Conservation (phyloP, 2,888 invertebrate genomes). For the Spatulosminthurus flaviceps region DNA sequence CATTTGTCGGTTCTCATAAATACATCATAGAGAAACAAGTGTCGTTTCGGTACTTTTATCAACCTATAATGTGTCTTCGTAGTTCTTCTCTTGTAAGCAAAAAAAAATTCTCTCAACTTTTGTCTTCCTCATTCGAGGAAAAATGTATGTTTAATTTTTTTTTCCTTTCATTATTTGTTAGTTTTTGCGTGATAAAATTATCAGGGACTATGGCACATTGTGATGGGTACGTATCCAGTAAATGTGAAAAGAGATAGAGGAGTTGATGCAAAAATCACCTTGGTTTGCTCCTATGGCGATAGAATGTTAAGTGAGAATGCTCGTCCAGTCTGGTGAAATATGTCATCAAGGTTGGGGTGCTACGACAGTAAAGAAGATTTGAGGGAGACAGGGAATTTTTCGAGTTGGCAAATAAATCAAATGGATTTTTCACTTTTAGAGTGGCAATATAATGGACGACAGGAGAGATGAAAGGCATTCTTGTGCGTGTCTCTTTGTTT, state of each 20-base stretch:
- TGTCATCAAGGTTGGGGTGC: conserved; percentile 12
- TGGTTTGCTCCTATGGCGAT: no score
- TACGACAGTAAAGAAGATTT: conserved; percentile 13
- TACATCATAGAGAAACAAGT: background rate
- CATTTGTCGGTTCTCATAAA: conserved; percentile 18
- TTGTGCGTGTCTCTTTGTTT: conserved; percentile 47
- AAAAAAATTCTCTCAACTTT: no score
- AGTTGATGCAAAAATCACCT: background rate
- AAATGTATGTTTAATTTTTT: no score
- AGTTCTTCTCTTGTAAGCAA: background rate
- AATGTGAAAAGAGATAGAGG: no score
- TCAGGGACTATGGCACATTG: no score
- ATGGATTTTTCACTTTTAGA: conserved; percentile 42
- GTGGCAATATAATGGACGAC: conserved; percentile 47
- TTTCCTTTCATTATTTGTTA: no score
- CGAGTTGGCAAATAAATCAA: conserved; percentile 46
- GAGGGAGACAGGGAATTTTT: conserved; percentile 26
- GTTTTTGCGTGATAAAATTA: no score
- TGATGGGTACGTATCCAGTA: no score
- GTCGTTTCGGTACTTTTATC: conserved; percentile 8
- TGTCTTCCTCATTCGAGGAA: no score
- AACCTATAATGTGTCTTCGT: background rate
- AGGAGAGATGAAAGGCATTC: conserved; percentile 45
- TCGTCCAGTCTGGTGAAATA: conserved; percentile 31
- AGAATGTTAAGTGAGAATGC: conserved; percentile 39